Base-by-base conservation (phyloP, 2,113 vertebrate species). In the Rhombomys opimus region DNA sequence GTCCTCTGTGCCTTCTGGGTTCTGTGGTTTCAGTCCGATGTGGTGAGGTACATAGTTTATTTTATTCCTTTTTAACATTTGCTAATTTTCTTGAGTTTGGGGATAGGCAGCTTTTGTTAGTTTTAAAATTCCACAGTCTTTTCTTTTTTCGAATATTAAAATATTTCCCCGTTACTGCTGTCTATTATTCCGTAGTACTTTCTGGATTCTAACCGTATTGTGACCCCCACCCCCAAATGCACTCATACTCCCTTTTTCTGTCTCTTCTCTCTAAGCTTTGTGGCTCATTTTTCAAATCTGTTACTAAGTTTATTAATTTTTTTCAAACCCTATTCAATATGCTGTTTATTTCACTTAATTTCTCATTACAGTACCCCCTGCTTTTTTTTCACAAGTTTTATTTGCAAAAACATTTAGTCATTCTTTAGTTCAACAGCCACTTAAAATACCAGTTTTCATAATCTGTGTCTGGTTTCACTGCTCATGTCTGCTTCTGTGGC, bases 261-360 rank as follows among this genome's bases (percentile, higher is more conserved):
- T 12, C 7, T 54, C 18, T 84, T 61, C 14, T 89, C 18, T 75
- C n/a, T 87, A 46, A 75, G 2, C 54, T 59, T 87, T 84, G 46
- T 27, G 7, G 10, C 50, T 85, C 46, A 32, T 57, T n/a, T 73
- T 91, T 89, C 38, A 90, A 73, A 18, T 80, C 57, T 89, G 0
- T 91, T 93, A 13, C 82, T 93, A 22, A 57, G 38, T 61, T 90
- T 82, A 25, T 25, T 91, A 35, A 67, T 95, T 95, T 91, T 96
- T 77, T 12, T 38, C 46, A 20, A 73, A 23, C 14, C 91, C 30
- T 95, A 63, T 54, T 88, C 70, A 72, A 84, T 67, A 35, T 35
- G 4, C 32, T 93, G 15, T 35, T 76, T 92, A 91, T 11, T 38
- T 63, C 80, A 32, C 41, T 86, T n/a, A 72, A 41, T 46, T 95